These are phyloP conservation scores for Drosophila arizonae DNA, from an alignment of 1,140 invertebrate species.

Conservation along the genomic window DNA sequence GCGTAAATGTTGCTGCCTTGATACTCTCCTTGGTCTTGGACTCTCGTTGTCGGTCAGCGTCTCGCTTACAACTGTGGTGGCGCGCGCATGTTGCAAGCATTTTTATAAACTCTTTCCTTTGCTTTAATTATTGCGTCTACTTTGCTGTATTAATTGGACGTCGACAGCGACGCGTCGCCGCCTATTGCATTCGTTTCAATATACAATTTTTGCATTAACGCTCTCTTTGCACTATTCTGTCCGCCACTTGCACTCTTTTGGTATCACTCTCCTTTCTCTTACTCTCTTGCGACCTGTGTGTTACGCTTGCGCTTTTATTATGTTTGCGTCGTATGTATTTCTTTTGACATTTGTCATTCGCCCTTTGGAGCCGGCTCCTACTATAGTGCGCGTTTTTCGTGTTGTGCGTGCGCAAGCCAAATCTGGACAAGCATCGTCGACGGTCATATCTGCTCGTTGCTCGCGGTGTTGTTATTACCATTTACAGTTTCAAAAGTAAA, in stretches of 20 bases:
- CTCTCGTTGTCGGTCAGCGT: constrained; percentile 44
- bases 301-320: constrained; percentile 36
- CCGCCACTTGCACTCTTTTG: constrained; percentile 2
- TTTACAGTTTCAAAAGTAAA: constrained; percentile 56
- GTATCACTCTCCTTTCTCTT: constrained; percentile 1
- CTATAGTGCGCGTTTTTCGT: constrained; percentile 9
- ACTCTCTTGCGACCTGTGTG: constrained; percentile 4
- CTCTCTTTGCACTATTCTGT: constrained; percentile 19
- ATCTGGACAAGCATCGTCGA: constrained; percentile 21
- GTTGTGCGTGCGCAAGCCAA: constrained; percentile 12
- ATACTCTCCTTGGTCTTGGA: constrained; percentile 44
- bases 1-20: constrained; percentile 31
- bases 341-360: constrained; percentile 23
- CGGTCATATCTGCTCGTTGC: background rate
- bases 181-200: constrained; percentile 28
- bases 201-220: constrained; percentile 48
- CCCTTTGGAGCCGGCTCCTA: constrained; percentile 21
- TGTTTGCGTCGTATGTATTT: constrained; percentile 25
- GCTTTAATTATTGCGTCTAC: constrained; percentile 76
- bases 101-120: constrained; percentile 72
- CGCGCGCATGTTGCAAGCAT: constrained; percentile 73
- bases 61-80: constrained; percentile 63
- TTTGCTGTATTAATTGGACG: constrained; percentile 66
- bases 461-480: constrained; percentile 58
- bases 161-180: constrained; percentile 19